phyloP scores from a whole-genome alignment of 1,140 invertebrate genomes.

The Zaprionus kolodkinae region DNA sequence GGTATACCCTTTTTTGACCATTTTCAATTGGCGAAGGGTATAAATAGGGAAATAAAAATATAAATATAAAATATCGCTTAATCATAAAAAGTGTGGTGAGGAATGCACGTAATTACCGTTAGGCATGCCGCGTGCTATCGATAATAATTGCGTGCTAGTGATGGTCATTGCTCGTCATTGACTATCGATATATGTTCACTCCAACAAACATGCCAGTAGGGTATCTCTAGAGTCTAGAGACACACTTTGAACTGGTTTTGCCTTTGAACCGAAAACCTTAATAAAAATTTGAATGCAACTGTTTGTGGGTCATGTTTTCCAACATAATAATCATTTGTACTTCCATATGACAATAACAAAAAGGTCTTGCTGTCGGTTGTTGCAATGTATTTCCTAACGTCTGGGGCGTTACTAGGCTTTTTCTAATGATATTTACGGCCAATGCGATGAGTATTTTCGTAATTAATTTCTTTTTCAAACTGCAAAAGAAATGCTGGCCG shows the following conservation, averaged over 20 bases:
- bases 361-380: conserved; percentile 5
- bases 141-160: neutral
- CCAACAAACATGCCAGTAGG: neutral
- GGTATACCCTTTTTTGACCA: no score
- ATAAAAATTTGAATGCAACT: conserved; percentile 49
- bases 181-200: neutral
- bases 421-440: conserved; percentile 43
- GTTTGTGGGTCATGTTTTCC: conserved; percentile 53
- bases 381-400: conserved; percentile 20
- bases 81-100: neutral
- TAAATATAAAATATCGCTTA: no score
- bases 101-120: neutral
- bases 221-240: neutral
- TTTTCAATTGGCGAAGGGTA: no score
- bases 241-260: neutral
- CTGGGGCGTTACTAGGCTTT: conserved; percentile 30
- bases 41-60: no score
- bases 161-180: neutral
- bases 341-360: conserved; percentile 60
- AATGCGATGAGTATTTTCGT: conserved; percentile 47
- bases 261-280: conserved; percentile 32
- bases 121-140: no score
- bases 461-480: conserved; percentile 55
- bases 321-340: conserved; percentile 41
- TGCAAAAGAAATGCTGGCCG: conserved; percentile 37